A percentile compares a stretch with the other conserved stretches of the same genome.
Conservation (phyloP, 2,113 vertebrate genomes). For the Apodemus sylvaticus region DNA sequence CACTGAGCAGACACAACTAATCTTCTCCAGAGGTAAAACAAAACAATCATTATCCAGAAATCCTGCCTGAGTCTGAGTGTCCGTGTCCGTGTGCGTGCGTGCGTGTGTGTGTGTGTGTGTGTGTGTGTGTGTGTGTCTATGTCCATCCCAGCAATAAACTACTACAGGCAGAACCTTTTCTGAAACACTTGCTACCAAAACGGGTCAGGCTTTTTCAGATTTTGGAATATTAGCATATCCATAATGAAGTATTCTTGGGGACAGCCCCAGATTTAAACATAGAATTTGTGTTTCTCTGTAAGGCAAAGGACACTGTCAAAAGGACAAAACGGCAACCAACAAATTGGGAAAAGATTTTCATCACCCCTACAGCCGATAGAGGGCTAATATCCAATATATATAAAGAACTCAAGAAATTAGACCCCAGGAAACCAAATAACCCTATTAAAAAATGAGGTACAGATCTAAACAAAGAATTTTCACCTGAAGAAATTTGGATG, state of each 20-base stretch:
- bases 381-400: no score
- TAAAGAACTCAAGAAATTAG: no score
- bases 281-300: no score
- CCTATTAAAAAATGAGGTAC: no score
- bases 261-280: neutral
- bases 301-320: no score
- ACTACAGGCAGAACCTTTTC: neutral
- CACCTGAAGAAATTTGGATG: no score
- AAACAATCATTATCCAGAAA: neutral
- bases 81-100: neutral
- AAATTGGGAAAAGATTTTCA: no score
- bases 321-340: no score
- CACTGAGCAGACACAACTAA: neutral
- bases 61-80: no score
- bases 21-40: neutral
- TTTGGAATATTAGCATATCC: neutral
- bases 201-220: neutral
- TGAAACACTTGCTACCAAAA: neutral
- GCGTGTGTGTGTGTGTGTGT: neutral
- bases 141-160: neutral
- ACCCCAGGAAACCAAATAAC: no score
- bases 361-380: no score
- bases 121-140: neutral
- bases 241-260: neutral
- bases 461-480: no score